Evolutionary conservation across 2,113 vertebrate species (phyloP).

Genomic region (Bujurquina vittata): DNA sequence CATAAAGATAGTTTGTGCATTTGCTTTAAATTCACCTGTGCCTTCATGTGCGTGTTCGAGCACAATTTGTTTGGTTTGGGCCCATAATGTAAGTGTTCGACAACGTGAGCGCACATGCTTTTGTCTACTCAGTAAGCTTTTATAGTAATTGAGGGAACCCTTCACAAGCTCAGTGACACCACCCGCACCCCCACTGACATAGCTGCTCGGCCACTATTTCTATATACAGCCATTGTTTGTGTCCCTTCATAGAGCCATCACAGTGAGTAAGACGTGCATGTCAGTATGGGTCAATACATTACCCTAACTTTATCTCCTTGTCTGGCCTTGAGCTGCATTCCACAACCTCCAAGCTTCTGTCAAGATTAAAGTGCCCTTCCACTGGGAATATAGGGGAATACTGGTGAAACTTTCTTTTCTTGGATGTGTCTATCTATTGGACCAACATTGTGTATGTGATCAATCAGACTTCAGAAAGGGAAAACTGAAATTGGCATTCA

Average conservation of each 20-base stretch:
- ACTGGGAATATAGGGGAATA: not conserved
- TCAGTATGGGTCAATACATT: constrained; percentile 4
- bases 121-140: constrained; percentile 73
- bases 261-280: constrained; percentile 1
- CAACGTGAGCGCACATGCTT: constrained; percentile 60
- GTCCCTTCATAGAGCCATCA: constrained; percentile 5
- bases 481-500: not conserved
- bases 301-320: constrained; percentile 20
- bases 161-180: constrained; percentile 48
- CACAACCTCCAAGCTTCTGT: not conserved
- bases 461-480: not conserved
- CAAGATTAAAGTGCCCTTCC: not conserved
- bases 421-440: not conserved
- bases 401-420: not conserved
- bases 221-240: constrained; percentile 41
- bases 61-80: constrained; percentile 24
- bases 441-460: not conserved
- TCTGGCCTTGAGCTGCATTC: constrained; percentile 51
- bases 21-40: not conserved
- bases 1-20: constrained; percentile 2
- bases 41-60: not conserved
- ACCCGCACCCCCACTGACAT: constrained; percentile 53
- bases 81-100: constrained; percentile 54
- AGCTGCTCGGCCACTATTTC: constrained; percentile 43
- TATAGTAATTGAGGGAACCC: constrained; percentile 70